Base-by-base conservation (phyloP, 2,888 invertebrate genomes). In the Campoletis raptor region DNA sequence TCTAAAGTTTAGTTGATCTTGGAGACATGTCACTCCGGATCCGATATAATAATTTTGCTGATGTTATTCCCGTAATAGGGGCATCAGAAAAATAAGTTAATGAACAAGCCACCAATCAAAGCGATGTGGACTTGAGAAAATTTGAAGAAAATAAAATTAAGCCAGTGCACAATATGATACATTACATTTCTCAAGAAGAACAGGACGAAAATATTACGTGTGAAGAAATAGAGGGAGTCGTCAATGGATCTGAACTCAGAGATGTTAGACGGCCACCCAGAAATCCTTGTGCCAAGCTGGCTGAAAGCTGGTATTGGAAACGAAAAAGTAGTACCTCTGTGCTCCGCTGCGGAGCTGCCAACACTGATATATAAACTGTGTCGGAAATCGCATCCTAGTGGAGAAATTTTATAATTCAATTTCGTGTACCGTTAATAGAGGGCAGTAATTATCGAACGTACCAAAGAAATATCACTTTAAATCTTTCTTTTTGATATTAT, bases 1-100 rank as follows among this genome's bases (percentile, higher is more conserved):
- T 67, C 10, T 36, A 67, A 37, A 52, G 77, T 21, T 21, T 67
- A 8, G 67, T 78, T 21, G 77, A 79, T 42, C 15, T 79, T 1
- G 54, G 21, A 12, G 45, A 69, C 2, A 69, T 42, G 24, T 45
- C 45, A 45, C 67, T 42, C 40, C 30, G 15, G 36, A 66, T 77
- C 1, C 66, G 36, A 37, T 77, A 77, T 42, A 61, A 76, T 40
- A 37, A 76, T n/a, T 1, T 76, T 3, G 40, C 40, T 10, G 64
- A 76, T 15, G 48, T 36, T 15, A 52, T 77, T 45, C 69, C 69
- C 42, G 8, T 45, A 69, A 69, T 42, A 42, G 45, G 24, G 69
- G n/a, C 12, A 69, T 45, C 42, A 21, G 69, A 42, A 21, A 69
- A 36, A 37, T 1, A 66, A n/a, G 2, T 10, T 40, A 10, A 42